These are phyloP conservation scores for Morpho achilles DNA, from an alignment of 2,888 invertebrate species.

Conservation along the genomic window DNA sequence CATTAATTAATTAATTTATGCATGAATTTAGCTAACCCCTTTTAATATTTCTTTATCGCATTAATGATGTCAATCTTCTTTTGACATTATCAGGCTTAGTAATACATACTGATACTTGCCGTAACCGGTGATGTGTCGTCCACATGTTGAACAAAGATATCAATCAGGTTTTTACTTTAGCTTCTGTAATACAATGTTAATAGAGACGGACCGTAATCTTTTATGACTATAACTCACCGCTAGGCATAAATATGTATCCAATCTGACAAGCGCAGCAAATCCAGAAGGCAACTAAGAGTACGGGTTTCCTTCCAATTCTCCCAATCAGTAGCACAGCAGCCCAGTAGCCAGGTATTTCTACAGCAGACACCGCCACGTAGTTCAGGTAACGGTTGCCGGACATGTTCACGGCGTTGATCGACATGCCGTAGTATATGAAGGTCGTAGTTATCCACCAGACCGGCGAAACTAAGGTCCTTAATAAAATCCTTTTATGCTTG, in stretches of 20 bases:
- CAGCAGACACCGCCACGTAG: slow-evolving; percentile 74
- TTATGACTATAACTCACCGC: slow-evolving; percentile 34
- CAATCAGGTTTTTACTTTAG: too few relatives aligned
- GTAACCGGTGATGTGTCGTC: too few relatives aligned
- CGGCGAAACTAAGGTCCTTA: slow-evolving; percentile 72
- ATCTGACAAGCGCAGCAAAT: slow-evolving; percentile 29
- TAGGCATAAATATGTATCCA: slow-evolving; percentile 28
- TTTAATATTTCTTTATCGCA: too few relatives aligned
- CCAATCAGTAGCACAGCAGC: slow-evolving; percentile 82
- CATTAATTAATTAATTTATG: too few relatives aligned
- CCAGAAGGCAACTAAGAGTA: slow-evolving; percentile 38
- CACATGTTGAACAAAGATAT: too few relatives aligned
- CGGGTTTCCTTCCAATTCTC: slow-evolving; percentile 80
- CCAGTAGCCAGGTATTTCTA: slow-evolving; percentile 87
- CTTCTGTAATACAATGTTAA: too few relatives aligned
- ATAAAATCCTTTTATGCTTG: slow-evolving; percentile 50
- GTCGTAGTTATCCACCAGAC: slow-evolving; percentile 86
- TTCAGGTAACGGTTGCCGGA: slow-evolving; percentile 84
- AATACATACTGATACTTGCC: too few relatives aligned
- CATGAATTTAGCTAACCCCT: too few relatives aligned
- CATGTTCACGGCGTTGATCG: slow-evolving; percentile 83
- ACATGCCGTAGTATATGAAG: slow-evolving; percentile 86
- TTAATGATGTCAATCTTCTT: too few relatives aligned
- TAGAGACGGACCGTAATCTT: too few relatives aligned
- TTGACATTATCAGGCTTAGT: too few relatives aligned